Evolutionary conservation across 2,888 invertebrate genomes (phyloP).

Genomic region (Drosophila planitibia): DNA sequence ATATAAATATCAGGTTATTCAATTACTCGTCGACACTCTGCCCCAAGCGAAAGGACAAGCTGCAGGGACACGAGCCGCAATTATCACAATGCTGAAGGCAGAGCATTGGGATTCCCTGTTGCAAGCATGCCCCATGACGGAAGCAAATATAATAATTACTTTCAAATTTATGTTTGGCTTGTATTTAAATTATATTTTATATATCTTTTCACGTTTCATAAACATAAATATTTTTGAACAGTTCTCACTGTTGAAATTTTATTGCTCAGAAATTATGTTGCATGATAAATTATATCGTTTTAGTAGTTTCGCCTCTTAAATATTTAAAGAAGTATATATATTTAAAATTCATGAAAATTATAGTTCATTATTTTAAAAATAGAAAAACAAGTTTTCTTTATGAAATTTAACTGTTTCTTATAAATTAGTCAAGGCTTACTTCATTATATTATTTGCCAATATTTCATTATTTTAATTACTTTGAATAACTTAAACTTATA

Average conservation of each 20-base stretch:
- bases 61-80: conserved; percentile 42
- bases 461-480: background rate
- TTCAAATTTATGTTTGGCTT: background rate
- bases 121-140: background rate
- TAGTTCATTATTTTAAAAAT: background rate
- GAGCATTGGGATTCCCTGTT: background rate
- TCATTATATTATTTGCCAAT: background rate
- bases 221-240: background rate
- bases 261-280: background rate
- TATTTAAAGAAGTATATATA: background rate
- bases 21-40: conserved; percentile 31
- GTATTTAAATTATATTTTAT: background rate
- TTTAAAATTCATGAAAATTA: background rate
- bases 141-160: background rate
- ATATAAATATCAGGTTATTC: conserved; percentile 37
- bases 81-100: conserved; percentile 12
- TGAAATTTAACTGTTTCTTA: background rate
- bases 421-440: background rate
- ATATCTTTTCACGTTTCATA: background rate
- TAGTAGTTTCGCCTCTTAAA: background rate
- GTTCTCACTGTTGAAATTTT: background rate
- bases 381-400: background rate
- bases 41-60: background rate
- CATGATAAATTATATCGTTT: background rate
- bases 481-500: background rate